Percentiles rank a stretch among this genome's conserved stretches.
phyloP scores from a whole-genome alignment of 2,113 vertebrate species.

The Cyprinus carpio region DNA sequence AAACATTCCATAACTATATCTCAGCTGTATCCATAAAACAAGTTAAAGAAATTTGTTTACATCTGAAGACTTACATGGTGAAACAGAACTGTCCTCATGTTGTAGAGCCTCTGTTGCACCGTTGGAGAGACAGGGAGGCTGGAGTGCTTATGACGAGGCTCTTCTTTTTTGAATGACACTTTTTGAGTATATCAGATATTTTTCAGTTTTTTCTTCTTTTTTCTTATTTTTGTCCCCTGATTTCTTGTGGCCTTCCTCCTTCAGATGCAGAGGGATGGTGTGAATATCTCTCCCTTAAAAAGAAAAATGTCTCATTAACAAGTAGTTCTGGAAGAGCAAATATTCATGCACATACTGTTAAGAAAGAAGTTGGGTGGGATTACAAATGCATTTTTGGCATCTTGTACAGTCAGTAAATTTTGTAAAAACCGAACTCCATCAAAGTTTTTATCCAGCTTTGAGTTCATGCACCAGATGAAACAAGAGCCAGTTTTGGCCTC shows the following conservation, averaged over 20 bases:
- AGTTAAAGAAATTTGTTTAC: not conserved
- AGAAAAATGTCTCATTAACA: slow-evolving; percentile 15
- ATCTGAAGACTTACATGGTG: slow-evolving; percentile 65
- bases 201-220: slow-evolving; percentile 58
- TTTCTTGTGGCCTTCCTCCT: slow-evolving; percentile 65
- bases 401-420: not conserved
- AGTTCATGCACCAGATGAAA: not conserved
- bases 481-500: not conserved
- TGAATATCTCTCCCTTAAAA: slow-evolving; percentile 50
- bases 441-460: not conserved
- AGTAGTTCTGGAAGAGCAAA: not conserved
- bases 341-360: not conserved
- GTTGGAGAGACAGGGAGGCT: not conserved
- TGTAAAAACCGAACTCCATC: not conserved
- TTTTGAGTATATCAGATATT: slow-evolving; percentile 62
- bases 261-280: slow-evolving; percentile 66
- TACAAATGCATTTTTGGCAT: not conserved
- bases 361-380: not conserved
- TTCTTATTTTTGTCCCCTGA: slow-evolving; percentile 58
- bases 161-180: slow-evolving; percentile 50
- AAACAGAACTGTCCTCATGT: not conserved
- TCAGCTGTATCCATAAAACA: not conserved
- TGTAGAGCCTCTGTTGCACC: not conserved
- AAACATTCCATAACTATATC: not conserved
- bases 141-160: slow-evolving; percentile 45